phyloP scores from a whole-genome alignment of 2,797 vertebrate genomes.

The Coregonus ussuriensis region DNA sequence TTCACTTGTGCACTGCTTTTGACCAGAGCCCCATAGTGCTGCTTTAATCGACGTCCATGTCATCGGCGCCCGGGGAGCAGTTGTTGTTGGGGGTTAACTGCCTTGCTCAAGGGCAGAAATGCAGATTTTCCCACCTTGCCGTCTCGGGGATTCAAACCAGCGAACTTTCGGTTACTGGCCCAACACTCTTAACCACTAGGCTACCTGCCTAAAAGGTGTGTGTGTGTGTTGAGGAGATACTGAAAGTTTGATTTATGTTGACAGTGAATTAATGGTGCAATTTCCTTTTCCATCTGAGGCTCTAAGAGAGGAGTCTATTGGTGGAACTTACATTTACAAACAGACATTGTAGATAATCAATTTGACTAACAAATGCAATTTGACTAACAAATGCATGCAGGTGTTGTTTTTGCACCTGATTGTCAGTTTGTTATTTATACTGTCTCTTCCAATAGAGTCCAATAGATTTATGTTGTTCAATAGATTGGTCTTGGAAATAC shows the following conservation, averaged over 20 bases:
- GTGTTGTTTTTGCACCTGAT: not conserved
- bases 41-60: no score
- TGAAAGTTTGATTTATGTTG: conserved; percentile 48
- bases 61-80: no score
- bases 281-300: conserved; percentile 38
- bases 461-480: not conserved
- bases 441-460: not conserved
- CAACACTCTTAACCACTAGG: no score
- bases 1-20: no score
- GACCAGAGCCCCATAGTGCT: no score
- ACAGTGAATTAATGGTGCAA: conserved; percentile 63
- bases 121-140: no score
- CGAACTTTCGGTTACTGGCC: no score
- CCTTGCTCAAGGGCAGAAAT: no score
- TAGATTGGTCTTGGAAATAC: no score
- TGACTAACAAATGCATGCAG: not conserved
- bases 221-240: not conserved
- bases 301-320: conserved; percentile 35
- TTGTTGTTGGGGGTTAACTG: no score
- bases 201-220: not conserved
- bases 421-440: not conserved
- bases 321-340: conserved; percentile 49
- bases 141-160: no score
- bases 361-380: conserved; percentile 71
- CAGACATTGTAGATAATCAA: conserved; percentile 55